phyloP scores from a whole-genome alignment of 2,888 invertebrate species.

The Cheiracanthium punctorium region DNA sequence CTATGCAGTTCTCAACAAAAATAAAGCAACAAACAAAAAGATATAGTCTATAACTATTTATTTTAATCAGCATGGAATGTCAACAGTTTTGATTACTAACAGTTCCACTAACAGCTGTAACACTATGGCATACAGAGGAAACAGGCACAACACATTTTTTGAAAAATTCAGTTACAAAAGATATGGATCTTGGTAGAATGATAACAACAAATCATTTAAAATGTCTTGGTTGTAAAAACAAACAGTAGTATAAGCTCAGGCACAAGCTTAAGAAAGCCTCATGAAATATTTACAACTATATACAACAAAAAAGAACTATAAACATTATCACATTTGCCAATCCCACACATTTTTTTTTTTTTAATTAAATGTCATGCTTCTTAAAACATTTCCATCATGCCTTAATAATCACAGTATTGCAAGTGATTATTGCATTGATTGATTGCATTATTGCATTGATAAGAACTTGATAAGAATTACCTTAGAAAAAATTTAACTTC shows the following conservation, averaged over 20 bases:
- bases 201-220: background rate
- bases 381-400: too few species aligned
- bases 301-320: background rate
- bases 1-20: too few species aligned
- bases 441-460: too few species aligned
- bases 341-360: background rate
- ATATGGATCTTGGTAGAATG: background rate
- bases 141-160: background rate
- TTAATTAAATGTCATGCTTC: too few species aligned
- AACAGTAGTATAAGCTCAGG: slow-evolving; percentile 5
- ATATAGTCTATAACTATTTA: background rate
- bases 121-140: background rate
- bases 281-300: slow-evolving; percentile 14
- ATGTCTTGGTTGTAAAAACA: background rate
- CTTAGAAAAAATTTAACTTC: too few species aligned
- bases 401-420: too few species aligned
- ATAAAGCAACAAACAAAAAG: background rate
- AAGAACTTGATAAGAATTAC: too few species aligned
- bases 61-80: background rate
- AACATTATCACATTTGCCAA: slow-evolving; percentile 19
- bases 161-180: background rate
- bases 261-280: background rate
- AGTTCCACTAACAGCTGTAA: background rate
- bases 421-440: too few species aligned
- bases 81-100: background rate